Conservation (phyloP, 2,888 invertebrate species). For the Philhelius pedissequus region DNA sequence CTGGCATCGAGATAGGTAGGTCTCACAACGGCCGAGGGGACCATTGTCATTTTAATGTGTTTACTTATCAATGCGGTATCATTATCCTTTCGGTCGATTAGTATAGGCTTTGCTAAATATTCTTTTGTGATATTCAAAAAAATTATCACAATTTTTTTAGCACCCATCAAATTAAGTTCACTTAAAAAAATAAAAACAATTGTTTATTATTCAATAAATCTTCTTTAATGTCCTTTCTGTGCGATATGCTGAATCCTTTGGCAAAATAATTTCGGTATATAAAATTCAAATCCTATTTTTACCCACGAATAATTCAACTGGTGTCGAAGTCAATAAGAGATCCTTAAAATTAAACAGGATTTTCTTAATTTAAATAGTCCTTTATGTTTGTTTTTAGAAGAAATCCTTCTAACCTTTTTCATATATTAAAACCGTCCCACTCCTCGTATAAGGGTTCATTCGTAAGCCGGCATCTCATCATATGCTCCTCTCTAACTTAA, state of each 20-base stretch:
- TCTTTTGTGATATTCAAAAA: too few species aligned
- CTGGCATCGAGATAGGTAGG: slow-evolving; percentile 7
- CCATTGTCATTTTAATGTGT: slow-evolving; percentile 55
- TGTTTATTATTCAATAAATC: too few species aligned
- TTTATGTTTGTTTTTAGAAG: background rate
- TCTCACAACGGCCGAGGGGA: slow-evolving; percentile 49
- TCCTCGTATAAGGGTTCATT: background rate
- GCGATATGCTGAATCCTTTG: too few species aligned
- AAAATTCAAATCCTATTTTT: background rate
- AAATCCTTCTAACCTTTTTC: slow-evolving; percentile 18
- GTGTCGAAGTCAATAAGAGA: background rate
- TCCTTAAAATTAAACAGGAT: background rate
- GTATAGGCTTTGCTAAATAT: slow-evolving; percentile 2
- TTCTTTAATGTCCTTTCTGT: too few species aligned
- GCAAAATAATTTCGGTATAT: too few species aligned
- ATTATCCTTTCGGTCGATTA: slow-evolving; percentile 57
- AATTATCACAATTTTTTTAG: too few species aligned
- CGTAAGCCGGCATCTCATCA: slow-evolving; percentile 11
- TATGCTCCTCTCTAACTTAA: slow-evolving; percentile 27
- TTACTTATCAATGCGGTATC: slow-evolving; percentile 36
- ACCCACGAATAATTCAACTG: background rate
- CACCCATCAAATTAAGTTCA: too few species aligned
- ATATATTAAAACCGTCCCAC: slow-evolving; percentile 5
- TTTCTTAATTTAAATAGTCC: background rate
- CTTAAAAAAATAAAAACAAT: too few species aligned